phyloP scores from a whole-genome alignment of 2,113 vertebrate genomes.

The zebrafish (Danio rerio) region DNA sequence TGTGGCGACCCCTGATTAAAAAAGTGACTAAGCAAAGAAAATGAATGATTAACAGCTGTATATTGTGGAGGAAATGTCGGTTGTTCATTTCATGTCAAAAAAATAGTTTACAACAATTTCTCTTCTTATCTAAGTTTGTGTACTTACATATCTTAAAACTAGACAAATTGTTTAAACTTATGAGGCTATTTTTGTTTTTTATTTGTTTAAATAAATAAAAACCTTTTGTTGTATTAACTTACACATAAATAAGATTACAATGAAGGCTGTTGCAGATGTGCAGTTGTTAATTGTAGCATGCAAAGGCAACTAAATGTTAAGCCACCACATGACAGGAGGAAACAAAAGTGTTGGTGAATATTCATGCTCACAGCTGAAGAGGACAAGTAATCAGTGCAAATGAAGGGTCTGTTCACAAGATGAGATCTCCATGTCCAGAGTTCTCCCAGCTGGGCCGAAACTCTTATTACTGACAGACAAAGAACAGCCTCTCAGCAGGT shows the following conservation, averaged over 20 bases:
- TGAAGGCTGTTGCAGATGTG: neutral
- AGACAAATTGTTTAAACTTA: no score
- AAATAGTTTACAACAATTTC: no score
- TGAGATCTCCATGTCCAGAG: conserved; percentile 4
- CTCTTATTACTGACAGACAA: neutral
- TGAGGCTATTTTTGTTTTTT: no score
- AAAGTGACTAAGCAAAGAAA: no score
- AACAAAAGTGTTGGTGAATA: conserved; percentile 26
- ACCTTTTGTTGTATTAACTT: neutral
- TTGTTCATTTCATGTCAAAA: no score
- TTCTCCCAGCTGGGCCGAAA: conserved; percentile 10
- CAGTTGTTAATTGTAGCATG: neutral
- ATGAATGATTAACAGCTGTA: no score
- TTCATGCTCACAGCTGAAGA: conserved; percentile 47
- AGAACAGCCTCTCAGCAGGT: conserved; percentile 1
- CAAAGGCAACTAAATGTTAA: conserved; percentile 2
- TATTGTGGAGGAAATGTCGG: no score
- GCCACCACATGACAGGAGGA: neutral
- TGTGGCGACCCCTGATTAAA: no score
- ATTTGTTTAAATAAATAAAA: no score
- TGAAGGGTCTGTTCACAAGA: conserved; percentile 33
- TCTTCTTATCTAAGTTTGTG: no score
- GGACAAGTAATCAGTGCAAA: conserved; percentile 29
- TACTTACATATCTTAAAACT: no score
- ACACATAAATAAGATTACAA: neutral